These are phyloP conservation scores for Eretmochelys imbricata DNA, from an alignment of 2,113 vertebrate species.

Conservation along the genomic window DNA sequence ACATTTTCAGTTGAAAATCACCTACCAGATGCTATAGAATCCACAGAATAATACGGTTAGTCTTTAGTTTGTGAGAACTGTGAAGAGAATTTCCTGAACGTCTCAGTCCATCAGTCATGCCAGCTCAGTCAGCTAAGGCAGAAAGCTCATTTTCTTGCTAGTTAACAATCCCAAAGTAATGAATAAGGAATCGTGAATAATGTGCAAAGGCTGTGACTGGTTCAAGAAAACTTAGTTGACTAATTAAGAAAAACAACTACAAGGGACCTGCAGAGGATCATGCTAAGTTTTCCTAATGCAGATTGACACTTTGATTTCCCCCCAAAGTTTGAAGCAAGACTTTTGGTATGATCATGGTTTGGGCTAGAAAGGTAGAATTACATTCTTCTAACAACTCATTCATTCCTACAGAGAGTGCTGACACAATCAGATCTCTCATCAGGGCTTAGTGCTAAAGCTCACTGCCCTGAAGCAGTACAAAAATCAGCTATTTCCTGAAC, in stretches of 20 bases:
- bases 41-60: conserved; percentile 52
- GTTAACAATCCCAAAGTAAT: conserved; percentile 51
- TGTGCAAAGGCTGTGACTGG: conserved; percentile 51
- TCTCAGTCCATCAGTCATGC: conserved; percentile 47
- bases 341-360: conserved; percentile 41
- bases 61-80: conserved; percentile 46
- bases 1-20: conserved; percentile 32
- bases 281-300: conserved; percentile 49
- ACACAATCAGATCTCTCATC: conserved; percentile 47
- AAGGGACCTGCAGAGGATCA: conserved; percentile 65
- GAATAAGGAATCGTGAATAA: conserved; percentile 64
- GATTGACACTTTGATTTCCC: conserved; percentile 64
- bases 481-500: conserved; percentile 48
- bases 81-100: conserved; percentile 58
- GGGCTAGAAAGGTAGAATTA: conserved; percentile 36
- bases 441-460: conserved; percentile 38
- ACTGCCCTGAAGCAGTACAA: conserved; percentile 53
- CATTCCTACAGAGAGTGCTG: conserved; percentile 52
- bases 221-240: conserved; percentile 64
- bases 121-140: conserved; percentile 51
- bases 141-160: conserved; percentile 36
- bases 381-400: conserved; percentile 55
- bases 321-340: conserved; percentile 34
- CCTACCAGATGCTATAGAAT: neutral
- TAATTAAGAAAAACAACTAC: conserved; percentile 61